Base-by-base conservation (phyloP, 2,888 invertebrate species). In the Lissonota sp. region DNA sequence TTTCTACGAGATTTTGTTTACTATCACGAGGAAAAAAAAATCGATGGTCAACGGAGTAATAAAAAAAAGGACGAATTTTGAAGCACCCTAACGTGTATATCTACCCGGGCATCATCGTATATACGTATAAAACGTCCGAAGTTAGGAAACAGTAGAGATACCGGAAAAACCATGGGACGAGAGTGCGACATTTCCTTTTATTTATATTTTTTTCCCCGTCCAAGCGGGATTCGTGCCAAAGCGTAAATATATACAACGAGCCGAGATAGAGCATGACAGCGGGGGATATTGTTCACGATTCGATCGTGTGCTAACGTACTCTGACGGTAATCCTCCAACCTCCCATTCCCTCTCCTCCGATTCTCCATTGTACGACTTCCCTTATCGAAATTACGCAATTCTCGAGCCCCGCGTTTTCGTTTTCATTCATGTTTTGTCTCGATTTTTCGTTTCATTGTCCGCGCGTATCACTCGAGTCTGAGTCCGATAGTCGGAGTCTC, bases 271-370 rank as follows among this genome's bases (percentile, higher is more conserved):
- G 60, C 72, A 49, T 66, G 74, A 72, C 66, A 72, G 62, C 44
- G 53, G 53, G 26, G 49, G 55, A 66, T 66, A 66, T 66, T 58
- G 77, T 71, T 78, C 66, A 66, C 64, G 78, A 53, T 72, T 78
- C 78, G 64, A 60, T 51, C 14, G 64, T 26, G 26, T 78, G 66
- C 64, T 44, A 72, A 66, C 64, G 42, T 60, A 58, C 42, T 60
- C 63, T 62, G 60, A 78, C 53, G 71, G 53, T 78, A 66, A 78
- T 78, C 71, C 51, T 26, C 58, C 46, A 7, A 4, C 49, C 49
- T 5, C 49, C 0, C n/a, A 1, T 12, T 49, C n/a, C 49, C n/a
- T 10, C 6, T 12, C 49, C 5, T 49, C 49, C 10, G n/a, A 14
- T 14, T 7, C 14, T 14, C 71, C 51, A 64, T 66, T 66, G 58